Conservation (phyloP, 2,888 invertebrate species). For the Atrina japonica region DNA sequence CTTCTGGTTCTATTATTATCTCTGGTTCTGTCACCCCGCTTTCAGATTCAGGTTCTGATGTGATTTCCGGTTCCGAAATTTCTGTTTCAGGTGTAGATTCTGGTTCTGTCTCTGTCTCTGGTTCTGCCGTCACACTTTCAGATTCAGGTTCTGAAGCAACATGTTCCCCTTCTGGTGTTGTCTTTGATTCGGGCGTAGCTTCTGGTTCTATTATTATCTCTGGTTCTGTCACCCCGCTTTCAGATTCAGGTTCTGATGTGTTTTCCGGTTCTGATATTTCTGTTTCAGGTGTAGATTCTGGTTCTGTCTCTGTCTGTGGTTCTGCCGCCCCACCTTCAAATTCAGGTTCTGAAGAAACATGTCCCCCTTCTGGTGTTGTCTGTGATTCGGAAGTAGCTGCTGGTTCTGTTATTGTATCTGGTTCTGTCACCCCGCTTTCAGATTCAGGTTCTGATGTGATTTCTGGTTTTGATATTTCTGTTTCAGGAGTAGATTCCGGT, state of each 20-base stretch:
- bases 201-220: constrained; percentile 30
- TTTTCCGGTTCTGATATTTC: constrained; percentile 36
- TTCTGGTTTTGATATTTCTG: constrained; percentile 33
- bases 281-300: constrained; percentile 36
- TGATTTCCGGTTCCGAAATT: constrained; percentile 24
- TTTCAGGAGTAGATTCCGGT: constrained; percentile 34
- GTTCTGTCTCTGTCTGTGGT: constrained; percentile 28
- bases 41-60: constrained; percentile 7
- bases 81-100: constrained; percentile 41
- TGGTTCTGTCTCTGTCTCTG: constrained; percentile 5
- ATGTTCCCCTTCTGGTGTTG: constrained; percentile 23
- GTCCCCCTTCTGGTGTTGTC: constrained; percentile 33
- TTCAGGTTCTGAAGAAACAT: constrained; percentile 31
- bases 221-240: no score
- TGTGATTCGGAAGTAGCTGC: constrained; percentile 19
- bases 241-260: constrained; percentile 20
- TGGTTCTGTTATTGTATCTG: neutral
- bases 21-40: constrained; percentile 18
- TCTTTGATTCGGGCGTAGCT: neutral
- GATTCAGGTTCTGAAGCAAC: constrained; percentile 30
- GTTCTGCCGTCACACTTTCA: constrained; percentile 31
- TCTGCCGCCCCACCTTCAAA: constrained; percentile 21
- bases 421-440: neutral
- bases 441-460: constrained; percentile 10
- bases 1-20: constrained; percentile 18